Evolutionary conservation across 2,797 vertebrate species (phyloP), one percentile per base, ranked within the genome.

Genomic region (Australoheros facetus): DNA sequence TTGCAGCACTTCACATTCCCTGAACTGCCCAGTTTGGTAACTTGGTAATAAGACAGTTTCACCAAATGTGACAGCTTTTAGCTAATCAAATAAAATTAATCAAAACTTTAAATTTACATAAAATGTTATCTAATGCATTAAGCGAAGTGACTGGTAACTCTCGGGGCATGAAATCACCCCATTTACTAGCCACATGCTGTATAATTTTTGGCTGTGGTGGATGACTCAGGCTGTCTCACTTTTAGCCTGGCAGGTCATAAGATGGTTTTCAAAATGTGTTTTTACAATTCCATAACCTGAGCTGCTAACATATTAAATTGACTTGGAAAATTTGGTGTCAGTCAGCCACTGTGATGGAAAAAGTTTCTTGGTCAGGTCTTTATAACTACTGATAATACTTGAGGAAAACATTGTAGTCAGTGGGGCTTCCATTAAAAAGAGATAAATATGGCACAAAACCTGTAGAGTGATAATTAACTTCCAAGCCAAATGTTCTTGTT

Each of bases 261-360:
- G 71, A 88, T 76, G 85, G 48, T 86, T 87, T 82, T 80, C 51
- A 70, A 57, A 79, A 32, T 81, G 5, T 64, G 7, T 62, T 87
- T 83, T 78, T 71, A 34, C 62, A 73, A 45, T 69, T 83, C 42
- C 81, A 32, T 77, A 86, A 56, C 55, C 79, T 62, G 32, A 78
- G 76, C 69, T 62, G 66, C 81, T 70, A 54, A 74, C 82, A 80
- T 42, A 32, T 80, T 73, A 78, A 87, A 86, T 72, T 81, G 75
- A 77, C 71, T n/a, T 13, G 3, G 37, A 59, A 79, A 79, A 70
- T 74, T 8, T 72, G 66, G 51, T 84, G 75, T 70, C 71, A 74
- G 75, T 87, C 80, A 80, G 57, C 55, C 60, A 54, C 71, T 62
- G 9, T 58, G 59, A 79, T 72, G 75, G 77, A 72, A 75, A 78